Evolutionary conservation across 2,113 vertebrate species (phyloP).

Genomic region (Prunella fulvescens): DNA sequence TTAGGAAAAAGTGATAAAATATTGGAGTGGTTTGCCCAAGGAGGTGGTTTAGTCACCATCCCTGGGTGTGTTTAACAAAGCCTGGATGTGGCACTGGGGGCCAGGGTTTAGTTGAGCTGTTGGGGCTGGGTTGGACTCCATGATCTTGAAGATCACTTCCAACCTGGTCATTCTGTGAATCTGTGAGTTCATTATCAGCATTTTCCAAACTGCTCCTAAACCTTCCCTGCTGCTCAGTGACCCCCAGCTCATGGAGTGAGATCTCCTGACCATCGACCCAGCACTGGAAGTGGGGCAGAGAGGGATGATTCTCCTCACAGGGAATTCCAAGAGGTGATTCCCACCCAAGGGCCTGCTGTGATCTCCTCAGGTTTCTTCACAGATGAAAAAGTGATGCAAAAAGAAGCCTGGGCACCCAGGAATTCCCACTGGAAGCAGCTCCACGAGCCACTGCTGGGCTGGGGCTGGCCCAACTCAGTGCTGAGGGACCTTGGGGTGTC

Average conservation of each 20-base stretch:
- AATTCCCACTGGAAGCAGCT: not conserved
- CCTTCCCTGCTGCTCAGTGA: not conserved
- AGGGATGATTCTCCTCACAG: not conserved
- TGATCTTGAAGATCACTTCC: not conserved
- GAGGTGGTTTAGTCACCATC: not conserved
- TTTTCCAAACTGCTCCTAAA: not conserved
- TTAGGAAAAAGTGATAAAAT: not conserved
- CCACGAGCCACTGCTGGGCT: not conserved
- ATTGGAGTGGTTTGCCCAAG: not conserved
- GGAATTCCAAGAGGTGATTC: not conserved
- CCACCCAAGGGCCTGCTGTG: not conserved
- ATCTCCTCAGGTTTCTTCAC: not conserved
- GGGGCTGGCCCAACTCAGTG: not conserved
- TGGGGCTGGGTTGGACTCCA: not conserved
- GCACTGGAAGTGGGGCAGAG: accelerated
- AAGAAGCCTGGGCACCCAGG: not conserved
- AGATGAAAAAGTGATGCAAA: not conserved
- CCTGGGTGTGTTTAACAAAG: too few species aligned
- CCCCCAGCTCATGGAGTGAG: not conserved
- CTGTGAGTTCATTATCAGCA: not conserved
- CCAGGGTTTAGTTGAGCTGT: not conserved
- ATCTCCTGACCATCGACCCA: not conserved
- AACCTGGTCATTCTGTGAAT: not conserved
- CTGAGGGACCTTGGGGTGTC: not conserved
- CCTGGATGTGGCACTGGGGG: not conserved